phyloP scores from a whole-genome alignment of 2,113 vertebrate species.

The Anoura caudifer region DNA sequence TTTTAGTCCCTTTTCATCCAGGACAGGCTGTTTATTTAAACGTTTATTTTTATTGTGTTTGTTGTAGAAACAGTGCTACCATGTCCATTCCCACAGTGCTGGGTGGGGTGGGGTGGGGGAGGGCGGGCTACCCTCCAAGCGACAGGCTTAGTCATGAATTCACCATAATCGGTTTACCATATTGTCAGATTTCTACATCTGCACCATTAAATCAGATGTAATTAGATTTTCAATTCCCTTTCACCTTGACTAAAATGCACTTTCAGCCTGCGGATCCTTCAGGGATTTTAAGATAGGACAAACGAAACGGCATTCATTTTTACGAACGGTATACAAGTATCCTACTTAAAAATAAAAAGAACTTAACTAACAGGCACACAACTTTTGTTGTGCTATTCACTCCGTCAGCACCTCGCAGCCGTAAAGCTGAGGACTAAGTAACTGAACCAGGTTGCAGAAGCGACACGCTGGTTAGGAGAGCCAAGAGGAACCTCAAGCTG shows the following conservation, averaged over 20 bases:
- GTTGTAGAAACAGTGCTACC: background rate
- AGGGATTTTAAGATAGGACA: background rate
- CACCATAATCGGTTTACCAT: background rate
- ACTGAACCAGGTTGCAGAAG: background rate
- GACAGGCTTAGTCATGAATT: background rate
- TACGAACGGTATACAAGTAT: background rate
- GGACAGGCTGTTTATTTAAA: background rate
- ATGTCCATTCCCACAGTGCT: background rate
- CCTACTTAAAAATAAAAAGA: background rate
- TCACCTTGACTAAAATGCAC: background rate
- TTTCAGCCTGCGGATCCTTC: background rate
- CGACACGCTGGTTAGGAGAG: background rate
- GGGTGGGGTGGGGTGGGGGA: background rate
- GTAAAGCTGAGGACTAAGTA: background rate
- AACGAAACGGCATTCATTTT: background rate
- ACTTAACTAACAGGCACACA: background rate
- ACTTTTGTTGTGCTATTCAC: background rate
- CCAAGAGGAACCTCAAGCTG: background rate
- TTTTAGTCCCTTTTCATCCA: background rate
- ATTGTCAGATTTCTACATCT: background rate
- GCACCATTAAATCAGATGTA: background rate
- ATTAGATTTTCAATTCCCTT: constrained; percentile 2
- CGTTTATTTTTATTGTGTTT: background rate
- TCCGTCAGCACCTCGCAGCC: background rate
- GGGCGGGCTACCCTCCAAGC: background rate